Base-by-base conservation (phyloP, 2,888 invertebrate genomes). In the Papilio gigon region DNA sequence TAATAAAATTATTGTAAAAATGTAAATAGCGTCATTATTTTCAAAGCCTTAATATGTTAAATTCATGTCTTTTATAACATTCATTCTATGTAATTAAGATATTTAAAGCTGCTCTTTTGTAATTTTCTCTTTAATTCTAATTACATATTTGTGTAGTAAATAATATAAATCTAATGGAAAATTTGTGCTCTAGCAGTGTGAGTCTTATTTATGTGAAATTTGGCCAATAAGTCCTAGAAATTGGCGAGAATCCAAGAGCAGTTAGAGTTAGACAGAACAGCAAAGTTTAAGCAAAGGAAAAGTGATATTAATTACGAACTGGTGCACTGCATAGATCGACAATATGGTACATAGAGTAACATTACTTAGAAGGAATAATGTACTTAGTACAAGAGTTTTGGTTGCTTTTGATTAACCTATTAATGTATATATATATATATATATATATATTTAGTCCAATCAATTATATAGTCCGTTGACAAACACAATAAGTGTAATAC, bases 171-270 rank as follows among this genome's bases (percentile, higher is more conserved):
- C 11, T 22, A 12, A 47, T 6, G n/a, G 50, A 27, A 25, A 14
- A 27, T 50, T 50, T 27, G 25, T 27, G 27, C 14, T 27, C 25
- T 11, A 27, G 27, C 12, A 27, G 25, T 50, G 27, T 50, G 50
- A 27, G 27, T 50, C 25, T 50, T 25, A 50, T 50, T 50, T 50
- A 50, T 50, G 25, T 50, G 50, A 50, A 27, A 14, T 50, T 50
- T 14, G 27, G 25, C 22, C 25, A 50, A 50, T 50, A 50, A 50
- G 25, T 50, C 6, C 25, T 50, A 50, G 50, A 50, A 50, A 50
- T 27, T 50, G 50, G 50, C 50, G 1, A 14, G 50, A 50, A 4
- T 50, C 50, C 50, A 50, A 50, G 50, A 27, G 27, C n/a, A 14
- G 50, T 50, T 50, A 25, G 14, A 50, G 50, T 50, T 25, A 27